Evolutionary conservation across 2,113 vertebrate species (phyloP), one percentile per base, ranked within the genome.

Genomic region (Perccottus glenii): DNA sequence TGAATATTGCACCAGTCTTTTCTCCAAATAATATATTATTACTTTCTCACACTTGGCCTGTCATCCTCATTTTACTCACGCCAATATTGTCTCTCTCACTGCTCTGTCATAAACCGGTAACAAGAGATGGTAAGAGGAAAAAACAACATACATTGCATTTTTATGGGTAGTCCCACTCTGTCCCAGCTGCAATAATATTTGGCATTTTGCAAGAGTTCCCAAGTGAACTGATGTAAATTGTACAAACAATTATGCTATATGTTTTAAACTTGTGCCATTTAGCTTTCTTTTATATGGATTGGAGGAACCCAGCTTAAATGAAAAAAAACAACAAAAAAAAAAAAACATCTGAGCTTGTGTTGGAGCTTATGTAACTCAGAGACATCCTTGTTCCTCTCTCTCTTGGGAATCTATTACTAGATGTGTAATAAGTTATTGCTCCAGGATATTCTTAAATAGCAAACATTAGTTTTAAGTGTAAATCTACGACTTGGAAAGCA

Each of bases 221-320:
- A 77, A 69, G 84, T 82, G 87, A 80, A 42, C 45, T 42, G 56
- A 85, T 86, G 78, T 82, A 84, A 80, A 88, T 90, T 36, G 55
- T 73, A 72, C 50, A 63, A 64, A 84, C 73, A 82, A 66, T 75
- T 85, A 33, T 11, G 33, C 1, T 58, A 76, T 75, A 70, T 58
- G 47, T 80, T 83, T 33, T 42, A 12, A 70, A 57, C 60, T 50
- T 69, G 35, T 81, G 58, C 64, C 69, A 77, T 82, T 83, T 86
- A 81, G 68, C 71, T 73, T 58, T 60, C 19, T 77, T 73, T 80
- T 38, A 61, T 61, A 70, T 32, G 44, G 40, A 58, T 38, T 9
- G 19, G 60, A 61, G 35, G 70, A 48, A 74, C 59, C 33, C 42
- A 70, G 48, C 47, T 27, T n/a, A n/a, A n/a, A n/a, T n/a, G n/a